Base-by-base conservation (phyloP, 2,113 vertebrate species). In the Bucco capensis region DNA sequence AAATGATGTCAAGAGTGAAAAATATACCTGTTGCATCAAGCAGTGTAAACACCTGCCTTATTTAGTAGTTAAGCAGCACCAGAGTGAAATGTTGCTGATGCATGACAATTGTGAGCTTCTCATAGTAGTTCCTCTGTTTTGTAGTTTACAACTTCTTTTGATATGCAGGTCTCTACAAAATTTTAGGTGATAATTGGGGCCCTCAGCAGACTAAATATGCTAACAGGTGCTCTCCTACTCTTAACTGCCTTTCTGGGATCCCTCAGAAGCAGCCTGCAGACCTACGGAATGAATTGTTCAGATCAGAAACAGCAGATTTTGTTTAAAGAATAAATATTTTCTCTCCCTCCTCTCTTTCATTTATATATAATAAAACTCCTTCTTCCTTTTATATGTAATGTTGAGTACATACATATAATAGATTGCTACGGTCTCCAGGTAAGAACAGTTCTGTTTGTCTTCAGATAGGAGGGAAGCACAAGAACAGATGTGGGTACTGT, bases 41-140 rank as follows among this genome's bases (percentile, higher is more conserved):
- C 14, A 30, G 7, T 7, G 21, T 10, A 71, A 73, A 81, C 17
- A 58, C 24, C 14, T 49, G 8, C n/a, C 42, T 62, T 31, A 21
- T n/a, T n/a, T n/a, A n/a, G n/a, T n/a, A n/a, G n/a, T n/a, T n/a
- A 60, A 57, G 18, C 51, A 75, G 57, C 0, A 0, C 12, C 14
- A 60, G 51, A 90, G 38, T n/a, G 11, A 61, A 76, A 56, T 2
- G 9, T 37, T 25, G 9, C 49, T 73, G 25, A 13, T n/a, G 11
- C 22, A 37, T 1, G 8, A 70, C 2, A 14, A 46, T 42, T 10
- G 0, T 6, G 19, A 49, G 25, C 53, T 10, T 66, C 23, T 47
- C 33, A 35, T 1, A 47, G 8, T 24, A 51, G 58, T 17, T 62
- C 64, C 15, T 58, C 46, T 76, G 5, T 11, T 69, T 28, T 46